These are phyloP conservation scores for Meleagris gallopavo DNA, from an alignment of 2,113 vertebrate species.

Conservation along the genomic window DNA sequence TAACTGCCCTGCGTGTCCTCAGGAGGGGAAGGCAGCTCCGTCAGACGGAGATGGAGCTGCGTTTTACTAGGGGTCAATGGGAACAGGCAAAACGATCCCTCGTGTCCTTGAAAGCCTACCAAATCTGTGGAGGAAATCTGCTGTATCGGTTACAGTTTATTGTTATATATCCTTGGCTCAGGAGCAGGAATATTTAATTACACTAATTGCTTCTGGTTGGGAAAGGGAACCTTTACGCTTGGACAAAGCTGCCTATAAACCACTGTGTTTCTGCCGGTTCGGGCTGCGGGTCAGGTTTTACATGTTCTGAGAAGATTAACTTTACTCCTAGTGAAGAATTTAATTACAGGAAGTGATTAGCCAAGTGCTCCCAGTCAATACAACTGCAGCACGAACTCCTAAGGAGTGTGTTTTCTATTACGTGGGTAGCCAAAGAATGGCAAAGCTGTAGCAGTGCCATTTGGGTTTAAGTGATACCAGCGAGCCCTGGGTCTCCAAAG, in stretches of 20 bases:
- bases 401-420: background rate
- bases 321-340: slow-evolving; percentile 67
- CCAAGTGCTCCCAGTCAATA: slow-evolving; percentile 51
- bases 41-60: fast-evolving
- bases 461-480: slow-evolving; percentile 8
- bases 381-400: background rate
- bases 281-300: slow-evolving; percentile 67
- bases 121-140: background rate
- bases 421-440: background rate
- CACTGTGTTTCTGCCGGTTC: background rate
- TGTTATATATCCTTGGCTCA: background rate
- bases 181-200: background rate
- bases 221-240: background rate
- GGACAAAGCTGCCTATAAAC: slow-evolving; percentile 23
- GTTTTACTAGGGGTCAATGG: background rate
- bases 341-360: slow-evolving; percentile 76
- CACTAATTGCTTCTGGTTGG: slow-evolving; percentile 31
- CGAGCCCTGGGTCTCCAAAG: slow-evolving; percentile 14
- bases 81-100: fast-evolving
- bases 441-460: background rate
- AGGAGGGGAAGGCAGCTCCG: too few species aligned
- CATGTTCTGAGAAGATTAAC: slow-evolving; percentile 70
- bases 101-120: background rate
- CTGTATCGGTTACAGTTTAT: background rate
- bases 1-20: background rate